Conservation (phyloP, 1,140 invertebrate genomes). For the Drosophila sulfurigaster region DNA sequence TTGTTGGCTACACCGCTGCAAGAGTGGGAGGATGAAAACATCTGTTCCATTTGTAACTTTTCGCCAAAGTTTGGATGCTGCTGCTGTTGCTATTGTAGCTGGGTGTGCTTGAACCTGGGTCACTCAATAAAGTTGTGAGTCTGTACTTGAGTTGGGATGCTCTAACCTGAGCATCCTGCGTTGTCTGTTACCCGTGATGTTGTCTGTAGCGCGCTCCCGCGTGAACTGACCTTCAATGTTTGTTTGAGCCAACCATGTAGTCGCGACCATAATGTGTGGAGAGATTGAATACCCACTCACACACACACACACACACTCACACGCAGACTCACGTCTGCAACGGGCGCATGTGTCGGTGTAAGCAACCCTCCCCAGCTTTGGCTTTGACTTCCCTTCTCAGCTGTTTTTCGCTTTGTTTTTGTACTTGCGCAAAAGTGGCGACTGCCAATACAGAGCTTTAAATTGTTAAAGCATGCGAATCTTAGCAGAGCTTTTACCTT, state of each 20-base stretch:
- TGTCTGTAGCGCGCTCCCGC: slow-evolving; percentile 62
- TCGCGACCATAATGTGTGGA: slow-evolving; percentile 33
- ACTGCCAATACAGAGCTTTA: slow-evolving; percentile 1
- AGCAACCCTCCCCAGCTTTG: slow-evolving; percentile 18
- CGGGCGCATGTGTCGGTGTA: slow-evolving; percentile 46
- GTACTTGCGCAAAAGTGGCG: slow-evolving; percentile 71
- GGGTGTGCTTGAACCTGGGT: slow-evolving; percentile 47
- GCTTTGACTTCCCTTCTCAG: slow-evolving; percentile 39
- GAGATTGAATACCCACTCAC: slow-evolving; percentile 56
- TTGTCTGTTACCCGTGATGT: slow-evolving; percentile 42
- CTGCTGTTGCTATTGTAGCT: background rate
- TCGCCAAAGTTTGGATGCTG: slow-evolving; percentile 48
- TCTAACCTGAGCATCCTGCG: slow-evolving; percentile 36
- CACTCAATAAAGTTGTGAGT: slow-evolving; percentile 64
- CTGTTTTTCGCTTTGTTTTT: slow-evolving; percentile 63
- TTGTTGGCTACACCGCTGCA: slow-evolving; percentile 31
- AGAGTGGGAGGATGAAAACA: slow-evolving; percentile 37
- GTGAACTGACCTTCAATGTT: slow-evolving; percentile 74
- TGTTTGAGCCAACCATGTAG: slow-evolving; percentile 52
- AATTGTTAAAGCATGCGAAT: background rate
- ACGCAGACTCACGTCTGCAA: slow-evolving; percentile 36
- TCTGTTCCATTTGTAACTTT: slow-evolving; percentile 58
- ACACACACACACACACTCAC: slow-evolving; percentile 29
- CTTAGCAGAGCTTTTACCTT: too few species aligned
- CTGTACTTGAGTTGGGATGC: slow-evolving; percentile 36